Percentiles rank a stretch among this genome's conserved stretches.
phyloP scores from a whole-genome alignment of 2,888 invertebrate species.

The Synergus gifuensis region DNA sequence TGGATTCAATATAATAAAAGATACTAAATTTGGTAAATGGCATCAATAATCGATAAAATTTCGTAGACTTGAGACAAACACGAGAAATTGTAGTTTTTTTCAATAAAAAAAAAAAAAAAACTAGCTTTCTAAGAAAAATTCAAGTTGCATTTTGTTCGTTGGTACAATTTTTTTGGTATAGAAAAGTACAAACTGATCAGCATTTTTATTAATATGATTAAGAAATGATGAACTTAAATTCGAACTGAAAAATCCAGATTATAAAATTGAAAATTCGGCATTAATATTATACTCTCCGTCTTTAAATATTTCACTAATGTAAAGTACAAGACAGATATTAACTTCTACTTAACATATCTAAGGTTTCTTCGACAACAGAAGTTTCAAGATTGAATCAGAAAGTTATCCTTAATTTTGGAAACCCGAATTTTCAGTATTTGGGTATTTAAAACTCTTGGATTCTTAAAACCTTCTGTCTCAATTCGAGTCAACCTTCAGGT shows the following conservation, averaged over 20 bases:
- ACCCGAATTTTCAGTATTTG: neutral
- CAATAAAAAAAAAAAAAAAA: neutral
- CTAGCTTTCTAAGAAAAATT: neutral
- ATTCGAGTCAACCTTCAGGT: neutral
- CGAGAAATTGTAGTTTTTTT: neutral
- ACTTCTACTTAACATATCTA: constrained; percentile 6
- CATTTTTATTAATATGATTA: neutral
- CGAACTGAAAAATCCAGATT: constrained; percentile 4
- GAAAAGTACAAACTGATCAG: constrained; percentile 10
- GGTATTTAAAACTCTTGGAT: constrained; percentile 13
- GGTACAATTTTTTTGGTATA: constrained; percentile 16
- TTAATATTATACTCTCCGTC: constrained; percentile 8
- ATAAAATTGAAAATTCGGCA: constrained; percentile 11
- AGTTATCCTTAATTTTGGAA: neutral
- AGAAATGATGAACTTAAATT: neutral
- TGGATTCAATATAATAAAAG: neutral
- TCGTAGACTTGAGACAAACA: neutral
- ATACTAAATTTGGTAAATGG: neutral
- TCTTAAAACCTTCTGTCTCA: constrained; percentile 12
- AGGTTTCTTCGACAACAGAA: constrained; percentile 24
- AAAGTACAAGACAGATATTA: constrained; percentile 20
- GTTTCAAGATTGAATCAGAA: constrained; percentile 17
- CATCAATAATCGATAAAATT: neutral
- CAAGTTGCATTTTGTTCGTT: constrained; percentile 20
- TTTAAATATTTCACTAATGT: constrained; percentile 14